Evolutionary conservation across 2,797 vertebrate species (phyloP).

Genomic region (Enteromius afrohamiltoni): DNA sequence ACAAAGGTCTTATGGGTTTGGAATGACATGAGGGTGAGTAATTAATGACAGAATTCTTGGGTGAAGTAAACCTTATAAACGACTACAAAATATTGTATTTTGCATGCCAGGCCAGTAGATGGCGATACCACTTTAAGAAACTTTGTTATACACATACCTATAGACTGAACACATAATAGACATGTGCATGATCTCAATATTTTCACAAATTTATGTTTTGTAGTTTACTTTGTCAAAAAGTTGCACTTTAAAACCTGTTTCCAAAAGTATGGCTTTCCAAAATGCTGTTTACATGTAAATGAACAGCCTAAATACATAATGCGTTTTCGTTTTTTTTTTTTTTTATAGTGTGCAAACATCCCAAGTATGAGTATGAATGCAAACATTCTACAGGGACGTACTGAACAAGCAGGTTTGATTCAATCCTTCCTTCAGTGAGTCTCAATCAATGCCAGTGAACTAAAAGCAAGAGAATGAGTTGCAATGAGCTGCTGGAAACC

Average conservation of each 20-base stretch:
- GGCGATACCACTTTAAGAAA: too few species aligned
- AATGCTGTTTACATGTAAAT: neutral
- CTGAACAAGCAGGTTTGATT: conserved; percentile 31
- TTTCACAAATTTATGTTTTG: neutral
- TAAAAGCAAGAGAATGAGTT: conserved; percentile 40
- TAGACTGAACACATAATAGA: too few species aligned
- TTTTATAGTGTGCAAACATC: neutral
- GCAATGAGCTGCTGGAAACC: conserved; percentile 41
- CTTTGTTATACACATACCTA: too few species aligned
- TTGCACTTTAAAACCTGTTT: neutral
- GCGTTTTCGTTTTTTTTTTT: neutral
- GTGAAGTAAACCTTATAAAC: too few species aligned
- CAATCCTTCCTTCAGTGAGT: conserved; percentile 18
- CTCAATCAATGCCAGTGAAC: conserved; percentile 25
- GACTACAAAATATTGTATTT: too few species aligned
- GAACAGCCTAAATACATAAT: neutral
- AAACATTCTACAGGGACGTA: conserved; percentile 32
- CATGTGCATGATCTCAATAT: too few species aligned
- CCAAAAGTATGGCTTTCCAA: neutral
- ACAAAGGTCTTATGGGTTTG: too few species aligned
- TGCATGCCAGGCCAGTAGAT: too few species aligned
- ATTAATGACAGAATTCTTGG: too few species aligned
- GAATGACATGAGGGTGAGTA: too few species aligned
- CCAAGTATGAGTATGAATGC: neutral
- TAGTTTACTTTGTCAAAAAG: neutral